Evolutionary conservation across 2,797 vertebrate genomes (phyloP).

Genomic region (Cephalopachus bancanus): DNA sequence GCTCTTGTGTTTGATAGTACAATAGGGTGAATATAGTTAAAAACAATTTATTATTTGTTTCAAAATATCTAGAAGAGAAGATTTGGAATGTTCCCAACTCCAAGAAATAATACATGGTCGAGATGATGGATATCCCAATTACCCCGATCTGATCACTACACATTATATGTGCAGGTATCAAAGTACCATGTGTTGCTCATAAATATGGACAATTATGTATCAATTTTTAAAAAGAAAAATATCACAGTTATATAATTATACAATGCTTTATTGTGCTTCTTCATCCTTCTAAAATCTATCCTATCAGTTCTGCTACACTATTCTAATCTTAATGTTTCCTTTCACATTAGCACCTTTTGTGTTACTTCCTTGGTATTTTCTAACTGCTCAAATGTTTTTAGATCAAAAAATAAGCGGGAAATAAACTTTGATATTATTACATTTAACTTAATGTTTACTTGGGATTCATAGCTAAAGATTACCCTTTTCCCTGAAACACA

Average conservation of each 20-base stretch:
- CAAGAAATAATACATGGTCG: not conserved
- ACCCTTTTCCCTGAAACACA: not conserved
- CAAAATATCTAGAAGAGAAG: not conserved
- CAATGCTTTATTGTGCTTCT: not conserved
- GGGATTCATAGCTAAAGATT: not conserved
- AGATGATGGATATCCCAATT: not conserved
- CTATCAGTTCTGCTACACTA: accelerated
- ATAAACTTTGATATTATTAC: not conserved
- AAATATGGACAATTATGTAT: not conserved
- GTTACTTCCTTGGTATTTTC: not conserved
- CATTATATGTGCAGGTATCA: not conserved
- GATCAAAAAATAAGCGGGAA: not conserved
- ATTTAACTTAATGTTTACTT: not conserved
- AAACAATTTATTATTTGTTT: not conserved
- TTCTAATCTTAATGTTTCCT: not conserved
- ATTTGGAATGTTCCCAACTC: not conserved
- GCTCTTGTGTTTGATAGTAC: not conserved
- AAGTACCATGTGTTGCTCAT: not conserved
- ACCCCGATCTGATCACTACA: not conserved
- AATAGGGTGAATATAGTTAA: not conserved
- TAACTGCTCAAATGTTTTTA: not conserved
- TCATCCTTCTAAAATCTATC: not conserved
- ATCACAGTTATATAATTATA: not conserved
- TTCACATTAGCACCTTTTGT: not conserved
- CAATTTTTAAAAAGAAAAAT: not conserved